phyloP scores from a whole-genome alignment of 1,140 invertebrate genomes.

The Ceratoteleas bidentatus region DNA sequence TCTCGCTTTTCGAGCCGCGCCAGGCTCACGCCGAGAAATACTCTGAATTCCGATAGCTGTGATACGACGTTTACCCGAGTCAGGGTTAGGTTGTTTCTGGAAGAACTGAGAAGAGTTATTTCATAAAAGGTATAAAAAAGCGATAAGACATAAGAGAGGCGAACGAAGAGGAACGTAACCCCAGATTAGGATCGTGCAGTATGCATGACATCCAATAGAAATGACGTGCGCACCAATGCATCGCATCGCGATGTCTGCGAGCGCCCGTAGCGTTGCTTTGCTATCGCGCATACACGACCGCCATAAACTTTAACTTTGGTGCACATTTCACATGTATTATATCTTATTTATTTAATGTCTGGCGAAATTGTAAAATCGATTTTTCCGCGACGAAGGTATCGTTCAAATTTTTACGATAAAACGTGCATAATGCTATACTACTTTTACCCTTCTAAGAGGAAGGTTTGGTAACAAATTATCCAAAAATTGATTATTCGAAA shows the following conservation, averaged over 20 bases:
- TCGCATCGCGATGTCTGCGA: conserved; percentile 51
- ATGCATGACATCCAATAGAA: conserved; percentile 64
- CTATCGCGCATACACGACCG: conserved; percentile 51
- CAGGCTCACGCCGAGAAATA: conserved; percentile 42
- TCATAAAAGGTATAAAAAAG: conserved; percentile 63
- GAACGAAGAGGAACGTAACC: conserved; percentile 64
- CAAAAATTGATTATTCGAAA: not conserved
- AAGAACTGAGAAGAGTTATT: conserved; percentile 66
- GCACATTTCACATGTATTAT: conserved; percentile 53
- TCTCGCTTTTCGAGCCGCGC: conserved; percentile 12
- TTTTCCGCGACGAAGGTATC: conserved; percentile 10
- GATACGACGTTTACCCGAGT: conserved; percentile 56
- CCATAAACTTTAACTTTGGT: conserved; percentile 53
- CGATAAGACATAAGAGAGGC: conserved; percentile 54
- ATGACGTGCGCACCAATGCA: conserved; percentile 64
- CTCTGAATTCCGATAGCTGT: conserved; percentile 64
- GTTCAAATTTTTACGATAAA: conserved; percentile 39
- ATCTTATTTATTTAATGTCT: conserved; percentile 57
- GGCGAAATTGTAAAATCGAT: conserved; percentile 44
- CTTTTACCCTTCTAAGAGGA: conserved; percentile 9
- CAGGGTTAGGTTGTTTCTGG: conserved; percentile 56
- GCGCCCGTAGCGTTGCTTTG: conserved; percentile 33
- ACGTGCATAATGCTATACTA: conserved; percentile 30
- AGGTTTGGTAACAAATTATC: not conserved
- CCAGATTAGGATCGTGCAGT: conserved; percentile 65